A percentile compares a stretch with the other conserved stretches of the same genome.
Evolutionary conservation across 2,888 invertebrate genomes (phyloP).

Genomic region (Linnaemya vulpina): DNA sequence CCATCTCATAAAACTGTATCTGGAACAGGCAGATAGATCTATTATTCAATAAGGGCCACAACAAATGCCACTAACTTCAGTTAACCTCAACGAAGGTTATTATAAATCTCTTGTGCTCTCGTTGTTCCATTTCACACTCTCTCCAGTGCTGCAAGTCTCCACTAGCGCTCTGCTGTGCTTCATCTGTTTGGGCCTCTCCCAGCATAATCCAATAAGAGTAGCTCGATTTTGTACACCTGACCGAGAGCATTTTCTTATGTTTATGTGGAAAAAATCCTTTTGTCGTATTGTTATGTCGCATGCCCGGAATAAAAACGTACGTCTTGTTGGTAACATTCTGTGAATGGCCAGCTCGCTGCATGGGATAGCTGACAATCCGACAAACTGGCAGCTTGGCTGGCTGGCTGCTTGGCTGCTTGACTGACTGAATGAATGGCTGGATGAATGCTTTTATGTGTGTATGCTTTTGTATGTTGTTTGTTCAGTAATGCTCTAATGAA

Average conservation of each 20-base stretch:
- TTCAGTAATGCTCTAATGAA: slow-evolving; percentile 68
- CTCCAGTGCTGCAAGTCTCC: slow-evolving; percentile 59
- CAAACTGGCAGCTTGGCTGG: slow-evolving; percentile 22
- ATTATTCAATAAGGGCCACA: slow-evolving; percentile 53
- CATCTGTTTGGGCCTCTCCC: slow-evolving; percentile 66
- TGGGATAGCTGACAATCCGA: slow-evolving; percentile 45
- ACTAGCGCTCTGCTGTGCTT: slow-evolving; percentile 22
- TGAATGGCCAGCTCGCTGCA: slow-evolving; percentile 45
- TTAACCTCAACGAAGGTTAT: slow-evolving; percentile 75
- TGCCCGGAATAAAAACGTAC: slow-evolving; percentile 66
- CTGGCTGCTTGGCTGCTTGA: slow-evolving; percentile 35
- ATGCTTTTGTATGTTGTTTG: slow-evolving; percentile 41
- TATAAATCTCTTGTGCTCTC: slow-evolving; percentile 33
- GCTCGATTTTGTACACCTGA: slow-evolving; percentile 65
- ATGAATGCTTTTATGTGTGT: slow-evolving; percentile 45
- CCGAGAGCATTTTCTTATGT: slow-evolving; percentile 58
- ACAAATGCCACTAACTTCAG: slow-evolving; percentile 54
- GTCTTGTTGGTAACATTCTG: slow-evolving; percentile 60
- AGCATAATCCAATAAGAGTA: slow-evolving; percentile 74
- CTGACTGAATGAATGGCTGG: slow-evolving; percentile 44
- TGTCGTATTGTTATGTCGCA: slow-evolving; percentile 66
- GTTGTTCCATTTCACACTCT: not conserved
- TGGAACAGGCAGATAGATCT: slow-evolving; percentile 58
- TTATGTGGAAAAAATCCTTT: slow-evolving; percentile 51
- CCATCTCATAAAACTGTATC: slow-evolving; percentile 52